These are phyloP conservation scores for Manis crassicaudata DNA, from an alignment of 2,797 vertebrate genomes.

Conservation along the genomic window DNA sequence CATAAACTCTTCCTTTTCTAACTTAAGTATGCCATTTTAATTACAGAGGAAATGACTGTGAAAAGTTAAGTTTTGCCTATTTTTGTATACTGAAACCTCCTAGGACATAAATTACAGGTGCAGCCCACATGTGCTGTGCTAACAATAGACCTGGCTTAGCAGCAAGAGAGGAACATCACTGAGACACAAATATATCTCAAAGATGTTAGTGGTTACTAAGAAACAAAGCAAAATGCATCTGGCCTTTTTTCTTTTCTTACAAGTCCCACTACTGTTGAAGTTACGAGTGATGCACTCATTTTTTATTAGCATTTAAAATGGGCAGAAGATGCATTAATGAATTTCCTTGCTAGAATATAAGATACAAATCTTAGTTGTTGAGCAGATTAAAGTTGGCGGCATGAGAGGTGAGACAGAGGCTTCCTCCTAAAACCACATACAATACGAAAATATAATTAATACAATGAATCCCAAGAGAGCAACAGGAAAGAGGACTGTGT, in stretches of 20 bases:
- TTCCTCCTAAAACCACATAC: too few relatives aligned
- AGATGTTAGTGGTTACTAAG: conserved; percentile 24
- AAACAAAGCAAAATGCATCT: conserved; percentile 50
- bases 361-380: background rate
- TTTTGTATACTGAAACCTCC: conserved; percentile 69
- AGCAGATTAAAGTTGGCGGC: too few relatives aligned
- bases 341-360: conserved; percentile 27
- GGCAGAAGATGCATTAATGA: background rate
- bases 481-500: too few relatives aligned
- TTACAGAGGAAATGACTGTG: conserved; percentile 67
- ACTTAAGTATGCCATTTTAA: conserved; percentile 70
- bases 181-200: conserved; percentile 45
- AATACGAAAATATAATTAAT: too few relatives aligned
- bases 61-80: conserved; percentile 64
- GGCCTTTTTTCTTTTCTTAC: background rate
- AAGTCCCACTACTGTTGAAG: conserved; percentile 20
- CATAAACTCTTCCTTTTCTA: conserved; percentile 56
- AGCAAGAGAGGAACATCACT: background rate
- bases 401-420: too few relatives aligned
- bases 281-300: background rate
- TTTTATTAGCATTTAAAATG: conserved; percentile 61
- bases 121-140: conserved; percentile 34
- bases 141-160: conserved; percentile 67
- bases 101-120: conserved; percentile 56
- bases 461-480: too few relatives aligned